Conservation (phyloP, 2,113 vertebrate genomes). For the Pluvianellus socialis region DNA sequence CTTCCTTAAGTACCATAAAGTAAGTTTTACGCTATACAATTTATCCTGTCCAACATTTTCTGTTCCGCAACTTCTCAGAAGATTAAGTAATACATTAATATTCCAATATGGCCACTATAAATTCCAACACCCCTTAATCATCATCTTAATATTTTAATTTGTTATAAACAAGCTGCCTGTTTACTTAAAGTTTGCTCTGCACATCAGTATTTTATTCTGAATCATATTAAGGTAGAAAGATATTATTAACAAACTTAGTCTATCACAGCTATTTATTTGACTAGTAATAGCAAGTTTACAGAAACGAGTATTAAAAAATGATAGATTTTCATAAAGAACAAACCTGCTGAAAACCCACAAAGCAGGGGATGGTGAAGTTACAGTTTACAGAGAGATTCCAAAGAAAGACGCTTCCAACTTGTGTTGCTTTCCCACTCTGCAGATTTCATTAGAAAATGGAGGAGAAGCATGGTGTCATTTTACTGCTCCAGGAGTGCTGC, state of each 20-base stretch:
- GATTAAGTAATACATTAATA: neutral
- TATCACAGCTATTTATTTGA: neutral
- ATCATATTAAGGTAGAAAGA: neutral
- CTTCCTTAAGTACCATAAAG: neutral
- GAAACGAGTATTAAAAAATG: neutral
- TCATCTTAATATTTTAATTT: neutral
- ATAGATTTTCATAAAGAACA: conserved; percentile 53
- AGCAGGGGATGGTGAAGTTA: conserved; percentile 17
- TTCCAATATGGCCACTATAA: neutral
- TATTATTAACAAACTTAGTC: neutral
- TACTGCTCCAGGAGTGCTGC: conserved; percentile 64
- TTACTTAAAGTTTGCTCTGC: neutral
- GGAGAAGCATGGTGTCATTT: conserved; percentile 76
- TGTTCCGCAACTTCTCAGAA: neutral
- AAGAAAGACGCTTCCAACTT: conserved; percentile 70
- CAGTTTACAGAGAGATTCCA: conserved; percentile 56
- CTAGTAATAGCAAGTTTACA: neutral
- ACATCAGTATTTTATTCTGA: neutral
- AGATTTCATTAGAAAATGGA: conserved; percentile 75
- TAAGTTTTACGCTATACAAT: neutral
- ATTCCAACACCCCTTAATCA: neutral
- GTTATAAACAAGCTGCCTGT: neutral
- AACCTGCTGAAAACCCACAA: conserved; percentile 57
- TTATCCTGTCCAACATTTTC: neutral
- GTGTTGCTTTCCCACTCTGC: conserved; percentile 71